Conservation (phyloP, 2,888 invertebrate species). For the Oasisia sp. region DNA sequence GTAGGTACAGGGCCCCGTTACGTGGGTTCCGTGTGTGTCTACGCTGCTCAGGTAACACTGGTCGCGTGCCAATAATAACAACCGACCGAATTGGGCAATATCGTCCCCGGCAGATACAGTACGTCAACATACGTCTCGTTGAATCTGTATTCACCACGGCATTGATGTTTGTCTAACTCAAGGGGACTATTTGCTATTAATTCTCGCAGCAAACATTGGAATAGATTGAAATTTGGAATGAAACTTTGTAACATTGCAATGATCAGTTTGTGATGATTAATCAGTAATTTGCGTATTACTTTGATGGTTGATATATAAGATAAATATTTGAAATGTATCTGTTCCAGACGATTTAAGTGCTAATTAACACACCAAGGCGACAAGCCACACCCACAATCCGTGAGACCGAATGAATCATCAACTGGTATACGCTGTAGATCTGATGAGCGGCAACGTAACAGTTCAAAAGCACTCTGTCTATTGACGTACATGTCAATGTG, state of each 20-base stretch:
- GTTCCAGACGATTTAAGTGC: not conserved
- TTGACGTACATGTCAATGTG: too few relatives aligned
- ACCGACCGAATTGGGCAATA: not conserved
- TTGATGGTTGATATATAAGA: not conserved
- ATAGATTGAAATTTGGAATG: not conserved
- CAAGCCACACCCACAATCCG: not conserved
- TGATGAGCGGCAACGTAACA: too few relatives aligned
- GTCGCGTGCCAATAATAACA: not conserved
- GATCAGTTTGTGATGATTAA: not conserved
- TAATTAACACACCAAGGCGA: not conserved
- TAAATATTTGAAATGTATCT: not conserved
- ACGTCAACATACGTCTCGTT: not conserved
- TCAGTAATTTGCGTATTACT: not conserved
- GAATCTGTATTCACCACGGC: not conserved
- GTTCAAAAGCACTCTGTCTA: too few relatives aligned
- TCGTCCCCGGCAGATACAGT: not conserved
- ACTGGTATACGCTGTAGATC: too few relatives aligned
- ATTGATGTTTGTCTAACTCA: not conserved
- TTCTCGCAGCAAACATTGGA: not conserved
- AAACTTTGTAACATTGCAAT: not conserved
- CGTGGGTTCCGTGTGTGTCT: not conserved
- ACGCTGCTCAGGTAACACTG: not conserved
- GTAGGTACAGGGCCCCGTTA: not conserved
- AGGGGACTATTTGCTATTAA: conserved; percentile 3
- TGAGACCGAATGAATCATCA: not conserved